Evolutionary conservation across 2,113 vertebrate genomes (phyloP), one percentile per base, ranked within the genome.

Genomic region (Hassar affinis): DNA sequence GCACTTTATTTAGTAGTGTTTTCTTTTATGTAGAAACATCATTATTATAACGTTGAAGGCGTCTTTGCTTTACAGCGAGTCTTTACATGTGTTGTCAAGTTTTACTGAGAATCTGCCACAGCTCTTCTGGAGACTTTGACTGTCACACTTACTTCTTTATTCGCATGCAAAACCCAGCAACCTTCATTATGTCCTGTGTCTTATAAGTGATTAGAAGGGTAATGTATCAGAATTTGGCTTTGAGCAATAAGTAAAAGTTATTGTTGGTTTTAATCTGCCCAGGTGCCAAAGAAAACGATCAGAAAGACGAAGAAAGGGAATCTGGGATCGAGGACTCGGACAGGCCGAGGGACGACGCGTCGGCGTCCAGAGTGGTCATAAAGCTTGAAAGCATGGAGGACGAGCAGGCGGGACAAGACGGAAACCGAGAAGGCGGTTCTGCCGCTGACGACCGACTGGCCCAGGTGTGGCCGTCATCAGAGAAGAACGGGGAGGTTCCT

Each of bases 301-400:
- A 72, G 25, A 62, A 18, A 61, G 27, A 33, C 0, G n/a, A 49
- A 27, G 66, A 51, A 79, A 72, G 38, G 25, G 76, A 84, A 18
- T 14, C 45, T 54, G 42, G 22, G 51, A 51, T 2, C 7, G 56
- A 79, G 22, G 56, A 42, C 25, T 11, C 78, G 5, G 38, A 51
- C 15, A 42, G 30, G 1, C 38, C 56, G 14, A 35, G 22, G 11
- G 77, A 52, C 2, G 33, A 20, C 56, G 1, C 52, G 0, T n/a
- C 74, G 5, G 33, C 61, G 3, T 69, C 82, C 22, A 17, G 66
- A 62, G 66, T 79, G 6, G n/a, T 62, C 2, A 33, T 84, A 4
- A 84, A 84, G 68, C 12, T 74, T 6, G 83, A 84, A 80, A 59
- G 30, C 10, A 3, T 72, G 30, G 78, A 84, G 0, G 68, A 74